Percentiles rank a stretch among this genome's conserved stretches.
Evolutionary conservation across 1,140 invertebrate genomes (phyloP).

Genomic region (Drusus annulatus): DNA sequence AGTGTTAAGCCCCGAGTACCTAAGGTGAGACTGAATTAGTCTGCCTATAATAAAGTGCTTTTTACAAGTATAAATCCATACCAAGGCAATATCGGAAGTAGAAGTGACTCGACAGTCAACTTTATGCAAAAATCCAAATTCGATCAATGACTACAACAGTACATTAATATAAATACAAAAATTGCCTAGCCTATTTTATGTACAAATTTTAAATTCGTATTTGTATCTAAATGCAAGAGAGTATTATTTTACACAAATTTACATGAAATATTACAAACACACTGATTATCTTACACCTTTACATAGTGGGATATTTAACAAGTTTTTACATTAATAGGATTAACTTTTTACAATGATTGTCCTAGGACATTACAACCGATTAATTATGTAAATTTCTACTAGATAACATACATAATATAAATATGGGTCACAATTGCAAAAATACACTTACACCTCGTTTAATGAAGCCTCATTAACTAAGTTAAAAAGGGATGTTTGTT

Average conservation of each 20-base stretch:
- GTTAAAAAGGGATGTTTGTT: too few relatives aligned
- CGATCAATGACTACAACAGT: constrained; percentile 17
- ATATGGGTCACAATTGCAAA: too few relatives aligned
- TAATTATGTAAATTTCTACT: neutral
- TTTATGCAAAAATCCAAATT: constrained; percentile 31
- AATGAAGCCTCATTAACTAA: too few relatives aligned
- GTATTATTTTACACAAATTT: constrained; percentile 31
- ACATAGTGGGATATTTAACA: neutral
- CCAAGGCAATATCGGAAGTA: constrained; percentile 44
- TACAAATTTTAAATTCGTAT: constrained; percentile 26
- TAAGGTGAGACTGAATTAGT: neutral
- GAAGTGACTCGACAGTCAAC: constrained; percentile 20
- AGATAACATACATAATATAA: too few relatives aligned
- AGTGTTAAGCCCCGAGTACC: too few relatives aligned
- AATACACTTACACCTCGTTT: too few relatives aligned
- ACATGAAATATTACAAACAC: constrained; percentile 6
- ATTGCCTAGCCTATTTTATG: constrained; percentile 24
- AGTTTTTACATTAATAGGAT: neutral
- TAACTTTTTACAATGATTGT: constrained; percentile 6
- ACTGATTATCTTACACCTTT: too few relatives aligned
- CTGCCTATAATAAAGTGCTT: constrained; percentile 16
- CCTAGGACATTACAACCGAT: constrained; percentile 3
- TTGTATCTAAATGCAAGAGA: constrained; percentile 28
- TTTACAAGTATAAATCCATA: constrained; percentile 41
- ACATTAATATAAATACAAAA: constrained; percentile 35